Percentiles rank a stretch among this genome's conserved stretches.
These are phyloP conservation scores for Pherbina coryleti DNA, from an alignment of 2,888 invertebrate genomes.

Conservation along the genomic window DNA sequence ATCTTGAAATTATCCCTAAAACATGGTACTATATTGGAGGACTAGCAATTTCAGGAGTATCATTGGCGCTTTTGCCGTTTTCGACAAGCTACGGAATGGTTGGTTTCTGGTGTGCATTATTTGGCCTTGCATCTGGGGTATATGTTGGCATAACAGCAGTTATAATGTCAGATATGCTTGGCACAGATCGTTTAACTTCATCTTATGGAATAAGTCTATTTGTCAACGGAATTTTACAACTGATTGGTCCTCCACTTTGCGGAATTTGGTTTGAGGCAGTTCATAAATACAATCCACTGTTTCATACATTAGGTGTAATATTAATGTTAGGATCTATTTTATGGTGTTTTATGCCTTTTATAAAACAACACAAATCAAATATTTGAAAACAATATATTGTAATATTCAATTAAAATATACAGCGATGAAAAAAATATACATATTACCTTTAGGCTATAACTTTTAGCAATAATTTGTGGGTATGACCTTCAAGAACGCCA, in stretches of 20 bases:
- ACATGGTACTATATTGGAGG: conserved; percentile 87
- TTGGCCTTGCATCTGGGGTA: conserved; percentile 86
- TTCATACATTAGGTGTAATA: conserved; percentile 80
- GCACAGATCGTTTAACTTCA: conserved; percentile 85
- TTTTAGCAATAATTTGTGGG: too few species aligned
- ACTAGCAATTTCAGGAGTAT: conserved; percentile 81
- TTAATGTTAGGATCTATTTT: conserved; percentile 79
- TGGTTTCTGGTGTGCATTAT: conserved; percentile 79
- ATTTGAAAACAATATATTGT: too few species aligned
- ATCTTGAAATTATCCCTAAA: conserved; percentile 81
- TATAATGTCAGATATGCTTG: conserved; percentile 89
- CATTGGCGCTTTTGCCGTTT: conserved; percentile 79
- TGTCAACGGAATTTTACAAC: conserved; percentile 84
- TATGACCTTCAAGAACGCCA: too few species aligned
- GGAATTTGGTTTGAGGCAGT: conserved; percentile 78
- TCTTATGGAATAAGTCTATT: conserved; percentile 89
- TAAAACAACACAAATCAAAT: conserved; percentile 65
- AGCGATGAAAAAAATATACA: too few species aligned
- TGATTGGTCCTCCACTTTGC: conserved; percentile 87
- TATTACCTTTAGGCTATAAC: too few species aligned
- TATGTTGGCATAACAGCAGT: conserved; percentile 90
- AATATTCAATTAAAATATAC: too few species aligned
- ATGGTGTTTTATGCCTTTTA: conserved; percentile 83
- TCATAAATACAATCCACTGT: conserved; percentile 78
- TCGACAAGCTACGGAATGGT: conserved; percentile 76